Evolutionary conservation across 2,888 invertebrate species (phyloP).

Genomic region (Dicranocentrus wangi): DNA sequence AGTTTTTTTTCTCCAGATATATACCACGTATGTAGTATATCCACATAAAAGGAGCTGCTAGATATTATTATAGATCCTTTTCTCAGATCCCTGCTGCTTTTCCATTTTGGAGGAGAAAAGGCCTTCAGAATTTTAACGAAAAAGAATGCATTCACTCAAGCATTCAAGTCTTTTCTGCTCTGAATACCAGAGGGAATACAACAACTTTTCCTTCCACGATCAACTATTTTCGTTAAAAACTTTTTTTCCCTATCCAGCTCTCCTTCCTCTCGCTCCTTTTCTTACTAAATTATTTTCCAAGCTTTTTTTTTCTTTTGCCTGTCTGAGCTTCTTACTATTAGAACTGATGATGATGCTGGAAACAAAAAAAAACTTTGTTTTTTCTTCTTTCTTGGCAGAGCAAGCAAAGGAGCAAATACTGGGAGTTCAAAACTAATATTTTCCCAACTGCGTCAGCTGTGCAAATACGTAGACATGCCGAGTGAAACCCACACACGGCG

Average conservation of each 20-base stretch:
- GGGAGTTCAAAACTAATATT: background rate
- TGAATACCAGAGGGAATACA: slow-evolving; percentile 51
- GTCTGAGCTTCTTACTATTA: slow-evolving; percentile 1
- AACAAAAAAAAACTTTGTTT: too few species aligned
- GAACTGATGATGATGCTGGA: background rate
- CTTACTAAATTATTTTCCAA: slow-evolving; percentile 31
- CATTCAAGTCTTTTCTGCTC: slow-evolving; percentile 51
- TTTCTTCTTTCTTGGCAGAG: too few species aligned
- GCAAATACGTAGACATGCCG: too few species aligned
- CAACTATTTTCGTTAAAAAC: slow-evolving; percentile 35
- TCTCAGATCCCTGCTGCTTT: background rate
- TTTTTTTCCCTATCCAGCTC: slow-evolving; percentile 3
- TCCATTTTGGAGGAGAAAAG: slow-evolving; percentile 13
- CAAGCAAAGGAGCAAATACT: background rate
- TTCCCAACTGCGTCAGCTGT: background rate
- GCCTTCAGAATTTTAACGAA: slow-evolving; percentile 41
- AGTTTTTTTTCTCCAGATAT: too few species aligned
- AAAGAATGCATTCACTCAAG: slow-evolving; percentile 47
- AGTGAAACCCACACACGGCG: too few species aligned
- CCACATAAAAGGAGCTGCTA: background rate
- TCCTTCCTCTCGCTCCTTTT: too few species aligned
- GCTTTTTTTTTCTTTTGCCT: background rate
- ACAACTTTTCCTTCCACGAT: slow-evolving; percentile 44
- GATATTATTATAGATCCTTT: background rate
- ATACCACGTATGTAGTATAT: too few species aligned